phyloP scores from a whole-genome alignment of 2,797 vertebrate species.

The Phylloscopus collybita region DNA sequence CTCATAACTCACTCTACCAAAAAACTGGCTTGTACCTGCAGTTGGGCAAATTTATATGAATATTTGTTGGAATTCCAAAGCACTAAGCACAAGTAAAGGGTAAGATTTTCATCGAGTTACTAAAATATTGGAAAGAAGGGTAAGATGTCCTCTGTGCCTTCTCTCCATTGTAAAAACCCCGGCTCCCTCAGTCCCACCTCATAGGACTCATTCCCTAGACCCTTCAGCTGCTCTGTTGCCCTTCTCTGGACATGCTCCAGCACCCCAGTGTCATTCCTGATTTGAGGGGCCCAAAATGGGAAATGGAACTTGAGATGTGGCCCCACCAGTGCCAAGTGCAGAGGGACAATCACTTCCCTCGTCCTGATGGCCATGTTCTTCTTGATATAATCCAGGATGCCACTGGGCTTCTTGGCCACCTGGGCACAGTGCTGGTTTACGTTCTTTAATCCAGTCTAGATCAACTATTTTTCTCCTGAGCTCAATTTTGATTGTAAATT shows the following conservation, averaged over 20 bases:
- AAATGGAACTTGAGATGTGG: no score
- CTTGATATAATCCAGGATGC: background rate
- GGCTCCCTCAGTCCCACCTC: no score
- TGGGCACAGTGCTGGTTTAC: background rate
- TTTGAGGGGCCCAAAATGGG: background rate
- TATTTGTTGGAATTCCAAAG: background rate
- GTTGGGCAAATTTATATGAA: background rate
- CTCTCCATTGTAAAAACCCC: background rate
- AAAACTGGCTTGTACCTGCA: background rate
- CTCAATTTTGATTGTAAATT: background rate
- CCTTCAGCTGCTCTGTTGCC: background rate
- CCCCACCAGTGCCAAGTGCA: background rate
- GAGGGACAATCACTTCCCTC: background rate
- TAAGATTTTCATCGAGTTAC: background rate
- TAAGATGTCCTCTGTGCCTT: background rate
- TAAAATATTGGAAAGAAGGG: background rate
- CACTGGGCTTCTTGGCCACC: background rate
- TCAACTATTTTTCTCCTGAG: background rate
- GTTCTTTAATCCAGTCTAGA: background rate
- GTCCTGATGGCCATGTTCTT: rapidly evolving
- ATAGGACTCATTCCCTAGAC: background rate
- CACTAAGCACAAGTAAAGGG: background rate
- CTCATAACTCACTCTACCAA: background rate
- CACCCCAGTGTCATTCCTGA: background rate
- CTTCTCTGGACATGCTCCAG: background rate